Evolutionary conservation across 1,140 invertebrate species (phyloP).

Genomic region (Pseudomyrmex dendroicus): DNA sequence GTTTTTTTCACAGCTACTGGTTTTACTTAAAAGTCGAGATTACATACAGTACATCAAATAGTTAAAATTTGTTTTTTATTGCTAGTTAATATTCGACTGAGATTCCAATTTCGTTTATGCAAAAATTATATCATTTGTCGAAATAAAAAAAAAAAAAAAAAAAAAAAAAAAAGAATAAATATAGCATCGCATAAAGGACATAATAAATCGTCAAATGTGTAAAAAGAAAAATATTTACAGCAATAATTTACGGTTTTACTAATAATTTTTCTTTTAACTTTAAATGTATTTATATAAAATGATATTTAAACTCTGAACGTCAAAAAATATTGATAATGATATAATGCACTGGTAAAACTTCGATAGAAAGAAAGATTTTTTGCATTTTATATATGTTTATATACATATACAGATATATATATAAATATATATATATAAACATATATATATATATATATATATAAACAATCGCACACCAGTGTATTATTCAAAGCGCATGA

Average conservation of each 20-base stretch:
- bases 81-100: slow-evolving; percentile 81
- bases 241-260: slow-evolving; percentile 68
- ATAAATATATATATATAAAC: not conserved
- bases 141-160: slow-evolving; percentile 21
- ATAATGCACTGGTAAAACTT: not conserved
- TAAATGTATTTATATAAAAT: slow-evolving; percentile 63
- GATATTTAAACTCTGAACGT: slow-evolving; percentile 61
- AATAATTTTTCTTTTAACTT: slow-evolving; percentile 52
- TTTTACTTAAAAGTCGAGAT: slow-evolving; percentile 65
- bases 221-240: slow-evolving; percentile 73
- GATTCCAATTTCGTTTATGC: slow-evolving; percentile 66
- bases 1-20: slow-evolving; percentile 61
- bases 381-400: not conserved
- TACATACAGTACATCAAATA: slow-evolving; percentile 76
- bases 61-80: slow-evolving; percentile 77
- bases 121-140: slow-evolving; percentile 26
- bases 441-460: not conserved
- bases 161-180: slow-evolving; percentile 51
- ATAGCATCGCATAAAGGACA: slow-evolving; percentile 63
- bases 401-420: not conserved
- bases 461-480: not conserved
- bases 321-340: slow-evolving; percentile 59
- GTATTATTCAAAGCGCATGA: slow-evolving; percentile 29
- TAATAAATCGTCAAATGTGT: slow-evolving; percentile 60
- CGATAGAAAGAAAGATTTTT: not conserved